phyloP scores from a whole-genome alignment of 1,140 invertebrate genomes.

The Heliconius hermathena region DNA sequence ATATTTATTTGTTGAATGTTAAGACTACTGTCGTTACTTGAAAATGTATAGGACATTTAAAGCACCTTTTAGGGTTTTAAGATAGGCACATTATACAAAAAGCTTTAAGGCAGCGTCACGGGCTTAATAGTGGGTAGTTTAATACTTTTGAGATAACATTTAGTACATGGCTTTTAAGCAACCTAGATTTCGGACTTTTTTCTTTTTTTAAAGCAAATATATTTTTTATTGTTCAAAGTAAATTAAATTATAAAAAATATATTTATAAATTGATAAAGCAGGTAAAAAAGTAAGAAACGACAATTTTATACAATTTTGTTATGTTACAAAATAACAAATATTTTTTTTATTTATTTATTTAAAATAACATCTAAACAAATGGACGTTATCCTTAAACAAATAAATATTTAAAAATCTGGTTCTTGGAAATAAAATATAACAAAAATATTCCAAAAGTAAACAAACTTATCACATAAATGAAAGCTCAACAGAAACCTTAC shows the following conservation, averaged over 20 bases:
- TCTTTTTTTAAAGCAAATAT: too few species aligned
- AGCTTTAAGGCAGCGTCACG: background rate
- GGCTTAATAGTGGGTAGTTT: background rate
- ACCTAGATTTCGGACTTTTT: background rate
- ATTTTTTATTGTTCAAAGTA: too few species aligned
- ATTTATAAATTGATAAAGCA: too few species aligned
- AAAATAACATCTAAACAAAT: too few species aligned
- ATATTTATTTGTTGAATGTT: background rate
- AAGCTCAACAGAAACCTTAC: constrained; percentile 51
- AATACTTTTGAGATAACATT: background rate
- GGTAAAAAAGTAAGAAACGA: too few species aligned
- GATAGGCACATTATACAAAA: constrained; percentile 8
- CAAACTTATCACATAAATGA: background rate
- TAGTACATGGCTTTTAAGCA: background rate
- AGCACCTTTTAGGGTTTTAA: background rate
- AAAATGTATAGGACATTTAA: background rate
- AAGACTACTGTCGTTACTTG: background rate
- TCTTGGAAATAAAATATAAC: background rate
- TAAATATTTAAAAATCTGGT: background rate
- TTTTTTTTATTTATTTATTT: too few species aligned
- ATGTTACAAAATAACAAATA: too few species aligned
- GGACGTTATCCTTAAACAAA: too few species aligned
- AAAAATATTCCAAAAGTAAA: background rate
- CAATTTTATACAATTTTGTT: too few species aligned
- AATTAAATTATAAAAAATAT: too few species aligned